Conservation (phyloP, 2,888 invertebrate species). For the Orchestes rusci region DNA sequence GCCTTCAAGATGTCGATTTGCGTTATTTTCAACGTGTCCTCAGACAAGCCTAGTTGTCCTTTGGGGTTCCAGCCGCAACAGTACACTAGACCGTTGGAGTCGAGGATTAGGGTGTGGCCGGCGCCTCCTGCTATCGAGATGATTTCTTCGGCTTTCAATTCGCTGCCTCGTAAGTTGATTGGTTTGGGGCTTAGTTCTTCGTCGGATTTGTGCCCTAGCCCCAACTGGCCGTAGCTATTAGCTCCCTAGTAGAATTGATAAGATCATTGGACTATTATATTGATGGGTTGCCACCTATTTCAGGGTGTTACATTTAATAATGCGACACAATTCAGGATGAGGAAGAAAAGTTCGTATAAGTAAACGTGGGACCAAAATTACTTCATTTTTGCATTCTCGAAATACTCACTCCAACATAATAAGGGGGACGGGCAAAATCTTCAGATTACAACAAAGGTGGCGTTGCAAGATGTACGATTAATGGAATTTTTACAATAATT, state of each 20-base stretch:
- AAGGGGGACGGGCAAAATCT: too few relatives aligned
- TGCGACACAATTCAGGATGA: too few relatives aligned
- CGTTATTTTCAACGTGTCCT: slow-evolving; percentile 49
- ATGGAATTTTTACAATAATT: too few relatives aligned
- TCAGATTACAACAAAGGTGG: too few relatives aligned
- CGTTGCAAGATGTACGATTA: too few relatives aligned
- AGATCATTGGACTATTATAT: background rate
- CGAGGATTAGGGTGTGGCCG: slow-evolving; percentile 66
- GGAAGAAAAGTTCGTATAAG: too few relatives aligned
- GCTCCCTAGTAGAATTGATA: slow-evolving; percentile 55
- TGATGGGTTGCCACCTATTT: too few relatives aligned
- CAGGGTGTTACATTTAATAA: too few relatives aligned
- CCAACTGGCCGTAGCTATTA: slow-evolving; percentile 77
- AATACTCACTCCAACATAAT: too few relatives aligned
- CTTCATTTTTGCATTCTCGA: too few relatives aligned
- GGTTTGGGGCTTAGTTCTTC: slow-evolving; percentile 54
- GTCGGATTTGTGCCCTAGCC: slow-evolving; percentile 60
- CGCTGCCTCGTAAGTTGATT: slow-evolving; percentile 37
- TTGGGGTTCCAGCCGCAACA: slow-evolving; percentile 74
- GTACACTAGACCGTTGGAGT: slow-evolving; percentile 59
- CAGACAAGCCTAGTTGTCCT: slow-evolving; percentile 59
- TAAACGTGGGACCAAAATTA: too few relatives aligned
- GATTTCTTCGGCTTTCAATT: slow-evolving; percentile 46
- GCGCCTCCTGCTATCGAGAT: slow-evolving; percentile 67
- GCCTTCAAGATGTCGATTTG: slow-evolving; percentile 54